phyloP scores from a whole-genome alignment of 2,113 vertebrate species.

The Microtus ochrogaster region DNA sequence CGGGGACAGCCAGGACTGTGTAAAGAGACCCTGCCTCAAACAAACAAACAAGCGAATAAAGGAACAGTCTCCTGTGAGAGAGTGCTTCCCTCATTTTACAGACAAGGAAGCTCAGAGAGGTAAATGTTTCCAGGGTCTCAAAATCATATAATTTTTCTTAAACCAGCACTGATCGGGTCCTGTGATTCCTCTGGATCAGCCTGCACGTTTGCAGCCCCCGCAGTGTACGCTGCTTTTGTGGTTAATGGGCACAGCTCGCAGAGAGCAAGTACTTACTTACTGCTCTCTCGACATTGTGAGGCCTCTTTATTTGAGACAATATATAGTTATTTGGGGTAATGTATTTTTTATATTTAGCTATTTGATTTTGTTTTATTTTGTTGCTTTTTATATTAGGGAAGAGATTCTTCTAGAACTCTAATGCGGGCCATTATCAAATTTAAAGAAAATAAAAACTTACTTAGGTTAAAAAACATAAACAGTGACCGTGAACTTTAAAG shows the following conservation, averaged over 20 bases:
- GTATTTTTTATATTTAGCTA: conserved; percentile 60
- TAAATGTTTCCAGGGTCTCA: conserved; percentile 1
- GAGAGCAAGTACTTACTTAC: background rate
- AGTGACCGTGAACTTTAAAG: background rate
- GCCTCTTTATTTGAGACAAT: conserved; percentile 10
- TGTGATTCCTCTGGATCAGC: background rate
- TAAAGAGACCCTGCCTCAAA: background rate
- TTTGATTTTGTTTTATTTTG: conserved; percentile 45
- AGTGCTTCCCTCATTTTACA: background rate
- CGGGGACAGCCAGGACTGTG: background rate
- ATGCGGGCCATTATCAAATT: background rate
- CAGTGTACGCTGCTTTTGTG: background rate
- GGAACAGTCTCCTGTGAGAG: background rate
- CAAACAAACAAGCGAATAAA: background rate
- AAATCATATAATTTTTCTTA: background rate
- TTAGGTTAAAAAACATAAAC: background rate
- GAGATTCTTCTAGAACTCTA: background rate
- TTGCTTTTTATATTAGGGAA: background rate
- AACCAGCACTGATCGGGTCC: background rate
- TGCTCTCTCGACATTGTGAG: conserved; percentile 27
- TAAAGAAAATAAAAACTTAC: conserved; percentile 18
- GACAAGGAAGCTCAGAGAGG: conserved; percentile 6
- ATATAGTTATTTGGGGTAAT: conserved; percentile 56
- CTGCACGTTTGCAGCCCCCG: background rate
- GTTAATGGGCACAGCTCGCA: background rate